phyloP scores from a whole-genome alignment of 2,797 vertebrate species.

The Syndactyla subalaris region DNA sequence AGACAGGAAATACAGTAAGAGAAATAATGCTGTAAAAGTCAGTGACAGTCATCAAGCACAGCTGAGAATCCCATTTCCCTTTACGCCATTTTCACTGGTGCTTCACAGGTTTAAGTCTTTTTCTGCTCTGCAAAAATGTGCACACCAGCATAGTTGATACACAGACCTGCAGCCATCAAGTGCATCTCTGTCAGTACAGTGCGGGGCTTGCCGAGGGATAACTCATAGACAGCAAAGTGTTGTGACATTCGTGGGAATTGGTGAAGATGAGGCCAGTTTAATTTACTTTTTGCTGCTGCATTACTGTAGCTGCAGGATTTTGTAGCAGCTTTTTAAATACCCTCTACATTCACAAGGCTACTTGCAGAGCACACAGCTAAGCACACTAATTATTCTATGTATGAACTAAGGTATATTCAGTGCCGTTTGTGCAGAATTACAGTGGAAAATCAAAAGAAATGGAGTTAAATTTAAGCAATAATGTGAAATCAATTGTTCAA shows the following conservation, averaged over 20 bases:
- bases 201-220: not conserved
- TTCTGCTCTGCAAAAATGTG: not conserved
- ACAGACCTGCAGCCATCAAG: not conserved
- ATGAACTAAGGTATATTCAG: not conserved
- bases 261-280: not conserved
- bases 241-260: not conserved
- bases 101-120: not conserved
- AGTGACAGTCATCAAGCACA: not conserved
- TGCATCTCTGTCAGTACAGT: accelerated
- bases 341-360: not conserved
- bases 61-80: not conserved
- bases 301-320: not conserved
- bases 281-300: not conserved
- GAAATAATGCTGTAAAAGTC: not conserved
- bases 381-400: not conserved
- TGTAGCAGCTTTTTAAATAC: not conserved
- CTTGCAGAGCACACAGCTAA: not conserved
- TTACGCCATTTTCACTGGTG: not conserved
- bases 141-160: not conserved
- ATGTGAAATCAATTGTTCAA: not conserved
- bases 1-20: not conserved
- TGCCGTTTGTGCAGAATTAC: not conserved
- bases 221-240: not conserved
- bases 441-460: not conserved
- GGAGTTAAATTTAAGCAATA: not conserved